These are phyloP conservation scores for Eristalis intricaria DNA, from an alignment of 2,888 invertebrate species.

Conservation along the genomic window DNA sequence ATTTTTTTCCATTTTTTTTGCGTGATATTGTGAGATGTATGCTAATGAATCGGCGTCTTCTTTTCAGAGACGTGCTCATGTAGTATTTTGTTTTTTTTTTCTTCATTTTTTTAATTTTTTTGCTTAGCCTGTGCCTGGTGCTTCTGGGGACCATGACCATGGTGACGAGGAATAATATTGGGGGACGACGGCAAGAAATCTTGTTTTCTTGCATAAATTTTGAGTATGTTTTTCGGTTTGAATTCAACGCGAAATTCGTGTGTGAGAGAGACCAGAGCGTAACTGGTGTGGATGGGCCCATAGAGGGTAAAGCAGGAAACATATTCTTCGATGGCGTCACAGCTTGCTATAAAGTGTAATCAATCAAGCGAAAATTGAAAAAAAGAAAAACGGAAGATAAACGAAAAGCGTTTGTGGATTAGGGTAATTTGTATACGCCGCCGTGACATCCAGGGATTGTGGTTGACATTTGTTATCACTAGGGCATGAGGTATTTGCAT, in stretches of 20 bases:
- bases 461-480: neutral
- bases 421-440: conserved; percentile 13
- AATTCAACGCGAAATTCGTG: conserved; percentile 15
- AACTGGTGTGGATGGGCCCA: conserved; percentile 10
- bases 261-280: neutral
- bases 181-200: conserved; percentile 44
- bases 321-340: conserved; percentile 25
- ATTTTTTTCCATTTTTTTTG: conserved; percentile 8
- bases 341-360: conserved; percentile 23
- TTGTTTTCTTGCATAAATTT: conserved; percentile 56
- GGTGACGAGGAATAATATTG: conserved; percentile 59
- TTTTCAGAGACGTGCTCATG: neutral
- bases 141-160: conserved; percentile 60
- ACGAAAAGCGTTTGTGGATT: conserved; percentile 21
- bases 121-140: neutral
- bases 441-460: neutral
- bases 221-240: neutral
- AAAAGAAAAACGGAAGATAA: neutral
- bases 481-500: neutral
- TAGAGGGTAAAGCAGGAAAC: conserved; percentile 34
- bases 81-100: neutral
- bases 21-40: conserved; percentile 16
- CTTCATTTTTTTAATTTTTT: neutral
- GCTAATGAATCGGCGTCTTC: conserved; percentile 48
- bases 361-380: conserved; percentile 30